These are phyloP conservation scores for Odontocolon sp. DNA, from an alignment of 2,888 invertebrate genomes.

Conservation along the genomic window DNA sequence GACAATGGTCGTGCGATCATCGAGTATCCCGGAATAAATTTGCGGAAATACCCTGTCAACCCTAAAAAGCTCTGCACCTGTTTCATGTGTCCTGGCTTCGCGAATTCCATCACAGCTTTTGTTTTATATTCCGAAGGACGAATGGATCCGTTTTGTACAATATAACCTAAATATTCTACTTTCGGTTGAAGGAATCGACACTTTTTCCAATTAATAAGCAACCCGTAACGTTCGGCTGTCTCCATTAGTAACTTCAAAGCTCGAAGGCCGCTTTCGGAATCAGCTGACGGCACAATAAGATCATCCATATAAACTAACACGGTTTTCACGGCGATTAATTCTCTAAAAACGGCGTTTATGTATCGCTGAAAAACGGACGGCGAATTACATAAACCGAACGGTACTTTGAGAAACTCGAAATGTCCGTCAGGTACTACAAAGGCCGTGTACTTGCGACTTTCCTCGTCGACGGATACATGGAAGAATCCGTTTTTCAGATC, in stretches of 20 bases:
- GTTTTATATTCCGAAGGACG: constrained; percentile 44
- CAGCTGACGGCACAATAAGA: constrained; percentile 29
- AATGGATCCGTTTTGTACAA: not conserved
- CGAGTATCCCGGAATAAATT: constrained; percentile 56
- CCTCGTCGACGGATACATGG: constrained; percentile 61
- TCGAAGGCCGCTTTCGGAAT: constrained; percentile 11
- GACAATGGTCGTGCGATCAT: constrained; percentile 53
- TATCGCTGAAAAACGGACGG: constrained; percentile 62
- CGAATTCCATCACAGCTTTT: constrained; percentile 59
- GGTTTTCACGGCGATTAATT: constrained; percentile 24
- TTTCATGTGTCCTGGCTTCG: constrained; percentile 37
- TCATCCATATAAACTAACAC: constrained; percentile 47
- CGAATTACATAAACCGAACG: constrained; percentile 65
- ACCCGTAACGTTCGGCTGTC: constrained; percentile 18
- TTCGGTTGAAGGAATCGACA: constrained; percentile 26
- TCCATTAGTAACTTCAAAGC: constrained; percentile 16
- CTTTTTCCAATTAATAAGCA: constrained; percentile 26
- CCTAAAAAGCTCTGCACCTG: constrained; percentile 59
- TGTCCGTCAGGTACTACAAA: constrained; percentile 63
- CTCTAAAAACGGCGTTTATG: constrained; percentile 57
- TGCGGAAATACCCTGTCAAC: constrained; percentile 60
- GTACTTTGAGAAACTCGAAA: constrained; percentile 61
- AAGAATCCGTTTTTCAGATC: constrained; percentile 66
- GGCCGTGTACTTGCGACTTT: constrained; percentile 61
- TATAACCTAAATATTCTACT: constrained; percentile 29